A percentile compares a stretch with the other conserved stretches of the same genome.
Evolutionary conservation across 2,797 vertebrate genomes (phyloP).

Genomic region (Botia kubotai): DNA sequence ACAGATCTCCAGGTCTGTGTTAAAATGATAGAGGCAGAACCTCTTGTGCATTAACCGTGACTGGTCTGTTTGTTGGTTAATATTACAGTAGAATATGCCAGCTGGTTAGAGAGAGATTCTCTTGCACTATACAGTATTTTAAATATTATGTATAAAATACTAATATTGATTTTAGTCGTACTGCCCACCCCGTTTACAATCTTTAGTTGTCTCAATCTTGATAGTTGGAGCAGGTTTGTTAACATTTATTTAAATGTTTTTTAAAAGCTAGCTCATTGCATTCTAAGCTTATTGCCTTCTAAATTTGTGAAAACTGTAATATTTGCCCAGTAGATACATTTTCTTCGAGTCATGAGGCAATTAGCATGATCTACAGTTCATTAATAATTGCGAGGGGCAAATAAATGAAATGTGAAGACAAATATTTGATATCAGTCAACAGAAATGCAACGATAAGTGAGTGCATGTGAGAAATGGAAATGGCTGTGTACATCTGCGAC

Average conservation of each 20-base stretch:
- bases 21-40: conserved; percentile 45
- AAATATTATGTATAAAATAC: too few species aligned
- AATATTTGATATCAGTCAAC: conserved; percentile 32
- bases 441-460: conserved; percentile 1
- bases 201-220: too few species aligned
- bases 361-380: background rate
- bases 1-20: conserved; percentile 45
- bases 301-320: background rate
- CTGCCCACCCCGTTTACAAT: too few species aligned
- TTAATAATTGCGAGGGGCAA: conserved; percentile 19
- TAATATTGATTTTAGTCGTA: too few species aligned
- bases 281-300: too few species aligned
- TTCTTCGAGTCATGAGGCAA: conserved; percentile 3
- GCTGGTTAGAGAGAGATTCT: too few species aligned
- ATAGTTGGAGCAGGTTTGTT: too few species aligned
- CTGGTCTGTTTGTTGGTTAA: too few species aligned
- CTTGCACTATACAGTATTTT: too few species aligned
- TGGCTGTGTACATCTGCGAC: conserved; percentile 19
- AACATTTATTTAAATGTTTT: too few species aligned
- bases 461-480: conserved; percentile 33
- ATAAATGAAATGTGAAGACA: conserved; percentile 8
- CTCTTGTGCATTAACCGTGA: too few species aligned
- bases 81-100: too few species aligned
- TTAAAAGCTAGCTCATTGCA: background rate
- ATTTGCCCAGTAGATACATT: conserved; percentile 16